These are phyloP conservation scores for Azemiops feae DNA, from an alignment of 2,113 vertebrate species.

Conservation along the genomic window DNA sequence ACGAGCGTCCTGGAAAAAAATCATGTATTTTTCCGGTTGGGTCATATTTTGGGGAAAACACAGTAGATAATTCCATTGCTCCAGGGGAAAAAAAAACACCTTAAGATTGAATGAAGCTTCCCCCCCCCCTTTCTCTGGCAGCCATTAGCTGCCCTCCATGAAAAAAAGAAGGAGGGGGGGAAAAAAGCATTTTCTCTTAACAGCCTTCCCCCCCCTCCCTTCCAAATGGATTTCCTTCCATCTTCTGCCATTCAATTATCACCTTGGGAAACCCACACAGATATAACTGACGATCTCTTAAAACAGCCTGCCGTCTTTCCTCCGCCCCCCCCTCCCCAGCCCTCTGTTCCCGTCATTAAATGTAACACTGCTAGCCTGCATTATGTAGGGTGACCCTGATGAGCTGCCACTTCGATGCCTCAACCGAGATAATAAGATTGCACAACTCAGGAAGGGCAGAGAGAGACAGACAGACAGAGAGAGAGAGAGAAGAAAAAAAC, in stretches of 20 bases:
- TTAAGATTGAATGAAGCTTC: constrained; percentile 33
- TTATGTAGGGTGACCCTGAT: constrained; percentile 78
- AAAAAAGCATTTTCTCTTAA: constrained; percentile 45
- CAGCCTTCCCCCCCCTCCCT: constrained; percentile 56
- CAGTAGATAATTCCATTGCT: constrained; percentile 34
- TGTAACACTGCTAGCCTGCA: constrained; percentile 66
- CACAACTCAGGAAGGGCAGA: constrained; percentile 70
- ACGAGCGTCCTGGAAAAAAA: no score
- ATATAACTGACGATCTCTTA: constrained; percentile 72
- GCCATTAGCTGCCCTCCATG: constrained; percentile 65
- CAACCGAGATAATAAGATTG: constrained; percentile 73
- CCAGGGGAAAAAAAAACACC: constrained; percentile 34
- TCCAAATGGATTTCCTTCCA: constrained; percentile 75
- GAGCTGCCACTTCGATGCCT: constrained; percentile 69
- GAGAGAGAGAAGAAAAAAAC: no score
- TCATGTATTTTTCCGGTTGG: no score
- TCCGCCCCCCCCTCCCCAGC: constrained; percentile 62
- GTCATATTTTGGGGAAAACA: no score
- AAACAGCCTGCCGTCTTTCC: constrained; percentile 55
- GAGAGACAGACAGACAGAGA: no score
- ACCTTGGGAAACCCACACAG: constrained; percentile 74
- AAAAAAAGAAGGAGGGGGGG: neutral
- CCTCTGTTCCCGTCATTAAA: constrained; percentile 62
- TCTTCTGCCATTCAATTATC: constrained; percentile 76
- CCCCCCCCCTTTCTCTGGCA: constrained; percentile 43